Base-by-base conservation (phyloP, 2,888 invertebrate species). In the Drosophila eohydei region DNA sequence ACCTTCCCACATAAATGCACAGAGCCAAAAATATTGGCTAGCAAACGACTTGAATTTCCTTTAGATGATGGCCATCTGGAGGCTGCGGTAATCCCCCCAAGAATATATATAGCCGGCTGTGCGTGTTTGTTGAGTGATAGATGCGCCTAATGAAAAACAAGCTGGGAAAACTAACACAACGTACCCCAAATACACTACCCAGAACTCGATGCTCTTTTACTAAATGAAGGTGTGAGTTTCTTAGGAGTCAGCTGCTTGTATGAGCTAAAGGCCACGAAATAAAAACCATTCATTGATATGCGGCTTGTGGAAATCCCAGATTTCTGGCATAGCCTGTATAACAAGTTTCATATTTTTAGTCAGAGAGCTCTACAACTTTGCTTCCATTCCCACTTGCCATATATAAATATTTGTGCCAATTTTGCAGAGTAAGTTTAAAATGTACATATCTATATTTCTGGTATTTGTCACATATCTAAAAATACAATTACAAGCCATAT, bases 1-100 rank as follows among this genome's bases (percentile, higher is more conserved):
- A 80, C 81, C 86, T 88, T 85, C 69, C 83, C 83, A 57, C 88
- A 80, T 73, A 78, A 74, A 67, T 57, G 74, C 40, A 77, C 63
- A 77, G 59, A 81, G 60, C 40, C 61, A 60, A 71, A 79, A 76
- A 69, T 80, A 74, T 80, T 86, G 75, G 63, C 60, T 74, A 63
- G 62, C 76, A 71, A 81, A 81, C 60, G 82, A 81, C 71, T 70
- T 71, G 55, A 71, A 74, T 80, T 80, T 80, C 74, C 78, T 80
- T 78, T 74, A 66, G 78, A 74, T 74, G 74, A 66, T 66, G 67
- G 48, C 79, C 78, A 74, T 63, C 74, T 79, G 79, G 81, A 65
- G 44, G 70, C 74, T 68, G 74, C 63, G 78, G 79, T 81, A 52
- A 63, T 61, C 64, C 78, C 79, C 79, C 66, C 48, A 40, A 59